Percentiles rank a stretch among this genome's conserved stretches.
Conservation (phyloP, 1,140 invertebrate genomes). For the Saccostrea echinata region DNA sequence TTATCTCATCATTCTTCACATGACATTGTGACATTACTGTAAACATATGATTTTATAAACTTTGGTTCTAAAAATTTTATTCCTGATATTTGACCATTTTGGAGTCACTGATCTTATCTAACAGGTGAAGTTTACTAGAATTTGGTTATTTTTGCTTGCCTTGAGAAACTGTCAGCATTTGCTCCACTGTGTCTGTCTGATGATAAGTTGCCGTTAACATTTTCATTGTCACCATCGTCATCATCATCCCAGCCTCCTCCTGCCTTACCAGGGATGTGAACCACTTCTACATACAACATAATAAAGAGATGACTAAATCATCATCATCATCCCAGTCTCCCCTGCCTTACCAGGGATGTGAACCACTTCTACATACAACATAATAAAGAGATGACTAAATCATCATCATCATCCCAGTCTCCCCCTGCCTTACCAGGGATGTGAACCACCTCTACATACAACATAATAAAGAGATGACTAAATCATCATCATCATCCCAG, state of each 20-base stretch:
- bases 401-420: constrained; percentile 68
- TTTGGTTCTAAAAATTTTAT: neutral
- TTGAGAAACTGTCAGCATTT: constrained; percentile 49
- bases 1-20: neutral
- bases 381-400: neutral
- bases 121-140: no score
- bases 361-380: neutral
- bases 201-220: constrained; percentile 34
- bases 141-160: constrained; percentile 24
- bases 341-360: constrained; percentile 69
- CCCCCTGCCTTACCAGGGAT: constrained; percentile 69
- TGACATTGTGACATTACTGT: neutral
- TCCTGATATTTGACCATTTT: neutral
- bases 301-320: constrained; percentile 16
- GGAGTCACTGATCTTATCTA: no score
- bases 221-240: constrained; percentile 54
- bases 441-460: constrained; percentile 38
- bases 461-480: no score
- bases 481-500: constrained; percentile 67
- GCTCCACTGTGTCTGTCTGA: constrained; percentile 49
- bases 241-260: constrained; percentile 71
- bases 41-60: neutral
- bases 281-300: neutral
- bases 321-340: constrained; percentile 70
- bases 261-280: constrained; percentile 66